Evolutionary conservation across 2,113 vertebrate genomes (phyloP).

Genomic region (Marcusenius ussheri): DNA sequence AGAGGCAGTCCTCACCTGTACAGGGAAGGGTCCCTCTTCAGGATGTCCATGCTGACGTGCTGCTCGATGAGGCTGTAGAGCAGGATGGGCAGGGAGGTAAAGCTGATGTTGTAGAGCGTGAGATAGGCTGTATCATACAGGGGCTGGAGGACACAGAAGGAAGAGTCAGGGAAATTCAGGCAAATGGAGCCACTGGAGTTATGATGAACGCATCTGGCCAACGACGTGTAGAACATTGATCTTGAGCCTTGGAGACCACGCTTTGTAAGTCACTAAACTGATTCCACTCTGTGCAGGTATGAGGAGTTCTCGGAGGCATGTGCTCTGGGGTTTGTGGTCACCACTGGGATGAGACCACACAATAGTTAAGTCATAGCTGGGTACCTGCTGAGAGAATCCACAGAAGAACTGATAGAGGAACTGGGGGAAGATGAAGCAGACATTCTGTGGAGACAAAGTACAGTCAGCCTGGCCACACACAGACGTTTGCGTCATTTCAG

Average conservation of each 20-base stretch:
- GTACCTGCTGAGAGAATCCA: slow-evolving; percentile 96
- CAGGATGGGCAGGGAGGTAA: slow-evolving; percentile 95
- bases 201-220: background rate
- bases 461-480: background rate
- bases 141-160: slow-evolving; percentile 62
- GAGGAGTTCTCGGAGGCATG: background rate
- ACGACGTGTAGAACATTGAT: background rate
- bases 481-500: background rate
- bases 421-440: slow-evolving; percentile 98
- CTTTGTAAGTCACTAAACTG: background rate
- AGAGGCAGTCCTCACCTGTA: slow-evolving; percentile 68
- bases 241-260: background rate
- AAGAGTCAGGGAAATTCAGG: background rate
- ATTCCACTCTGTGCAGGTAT: background rate
- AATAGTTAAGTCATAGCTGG: background rate
- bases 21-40: slow-evolving; percentile 82
- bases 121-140: slow-evolving; percentile 94
- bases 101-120: slow-evolving; percentile 98
- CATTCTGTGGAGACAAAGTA: slow-evolving; percentile 70
- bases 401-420: slow-evolving; percentile 99
- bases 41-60: slow-evolving; percentile 79
- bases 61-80: slow-evolving; percentile 92
- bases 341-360: slow-evolving; percentile 22
- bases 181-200: background rate
- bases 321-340: background rate